Percentiles rank a stretch among this genome's conserved stretches.
phyloP scores from a whole-genome alignment of 2,797 vertebrate species.

The Yasuhikotakia modesta region DNA sequence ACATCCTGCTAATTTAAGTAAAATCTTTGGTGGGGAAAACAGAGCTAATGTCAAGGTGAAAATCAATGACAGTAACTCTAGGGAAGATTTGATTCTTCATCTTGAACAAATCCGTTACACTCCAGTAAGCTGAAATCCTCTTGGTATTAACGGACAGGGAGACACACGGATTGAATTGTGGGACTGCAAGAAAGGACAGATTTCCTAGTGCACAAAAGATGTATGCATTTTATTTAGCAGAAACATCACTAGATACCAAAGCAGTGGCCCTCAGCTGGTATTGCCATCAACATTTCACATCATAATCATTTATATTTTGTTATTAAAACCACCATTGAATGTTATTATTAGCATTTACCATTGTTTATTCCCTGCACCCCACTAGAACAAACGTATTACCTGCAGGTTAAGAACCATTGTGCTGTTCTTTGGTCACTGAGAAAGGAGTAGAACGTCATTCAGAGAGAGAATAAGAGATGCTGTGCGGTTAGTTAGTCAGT shows the following conservation, averaged over 20 bases:
- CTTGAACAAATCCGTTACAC: slow-evolving; percentile 2
- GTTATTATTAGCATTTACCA: too few species aligned
- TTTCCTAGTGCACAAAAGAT: not conserved
- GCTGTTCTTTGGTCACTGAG: not conserved
- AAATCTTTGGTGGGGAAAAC: slow-evolving; percentile 17
- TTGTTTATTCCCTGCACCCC: not conserved
- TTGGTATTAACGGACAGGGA: not conserved
- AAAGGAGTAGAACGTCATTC: too few species aligned
- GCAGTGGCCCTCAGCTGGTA: not conserved
- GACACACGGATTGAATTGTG: not conserved
- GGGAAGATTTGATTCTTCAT: slow-evolving; percentile 30
- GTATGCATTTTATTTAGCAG: not conserved
- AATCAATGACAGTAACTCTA: slow-evolving; percentile 38
- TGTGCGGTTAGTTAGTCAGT: not conserved
- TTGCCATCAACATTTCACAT: not conserved
- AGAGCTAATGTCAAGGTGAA: slow-evolving; percentile 47
- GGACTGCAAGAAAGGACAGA: too few species aligned
- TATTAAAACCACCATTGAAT: too few species aligned
- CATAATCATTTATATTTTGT: too few species aligned
- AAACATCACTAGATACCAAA: not conserved
- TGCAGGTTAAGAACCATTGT: not conserved
- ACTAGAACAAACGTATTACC: not conserved
- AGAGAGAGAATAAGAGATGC: not conserved
- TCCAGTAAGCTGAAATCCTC: not conserved
- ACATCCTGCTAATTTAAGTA: not conserved